Percentiles rank a stretch among this genome's conserved stretches.
Conservation (phyloP, 2,888 invertebrate genomes). For the Ennomos fuscantarius region DNA sequence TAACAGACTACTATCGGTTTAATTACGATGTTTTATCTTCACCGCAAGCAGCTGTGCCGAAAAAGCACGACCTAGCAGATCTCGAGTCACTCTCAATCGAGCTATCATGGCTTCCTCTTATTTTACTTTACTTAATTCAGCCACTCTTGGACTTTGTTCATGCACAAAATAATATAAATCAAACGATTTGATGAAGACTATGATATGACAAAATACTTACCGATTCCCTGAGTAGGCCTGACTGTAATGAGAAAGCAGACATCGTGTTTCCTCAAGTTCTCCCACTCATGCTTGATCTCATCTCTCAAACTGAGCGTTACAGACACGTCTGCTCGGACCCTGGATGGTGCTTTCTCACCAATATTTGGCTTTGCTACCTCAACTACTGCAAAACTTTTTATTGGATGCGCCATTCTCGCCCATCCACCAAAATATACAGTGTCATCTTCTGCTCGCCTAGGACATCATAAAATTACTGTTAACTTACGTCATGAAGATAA, state of each 20-base stretch:
- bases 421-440: constrained; percentile 97
- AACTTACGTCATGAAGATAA: neutral
- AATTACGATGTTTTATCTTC: too few species aligned
- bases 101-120: too few species aligned
- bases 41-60: too few species aligned
- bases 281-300: constrained; percentile 98
- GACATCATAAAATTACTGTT: constrained; percentile 4
- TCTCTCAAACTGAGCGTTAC: constrained; percentile 95
- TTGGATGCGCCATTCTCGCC: constrained; percentile 99
- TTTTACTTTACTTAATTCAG: too few species aligned
- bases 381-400: constrained; percentile 96
- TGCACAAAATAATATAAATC: too few species aligned
- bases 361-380: constrained; percentile 97
- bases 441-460: constrained; percentile 93
- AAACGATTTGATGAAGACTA: too few species aligned
- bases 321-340: constrained; percentile 97
- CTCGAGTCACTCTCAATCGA: too few species aligned
- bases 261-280: constrained; percentile 97
- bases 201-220: constrained; percentile 67
- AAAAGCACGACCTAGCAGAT: too few species aligned
- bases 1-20: too few species aligned
- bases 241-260: constrained; percentile 98
- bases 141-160: too few species aligned
- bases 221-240: constrained; percentile 92
- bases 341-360: constrained; percentile 97